Evolutionary conservation across 2,888 invertebrate species (phyloP), one percentile per base, ranked within the genome.

Genomic region (Troides oblongomaculatus): DNA sequence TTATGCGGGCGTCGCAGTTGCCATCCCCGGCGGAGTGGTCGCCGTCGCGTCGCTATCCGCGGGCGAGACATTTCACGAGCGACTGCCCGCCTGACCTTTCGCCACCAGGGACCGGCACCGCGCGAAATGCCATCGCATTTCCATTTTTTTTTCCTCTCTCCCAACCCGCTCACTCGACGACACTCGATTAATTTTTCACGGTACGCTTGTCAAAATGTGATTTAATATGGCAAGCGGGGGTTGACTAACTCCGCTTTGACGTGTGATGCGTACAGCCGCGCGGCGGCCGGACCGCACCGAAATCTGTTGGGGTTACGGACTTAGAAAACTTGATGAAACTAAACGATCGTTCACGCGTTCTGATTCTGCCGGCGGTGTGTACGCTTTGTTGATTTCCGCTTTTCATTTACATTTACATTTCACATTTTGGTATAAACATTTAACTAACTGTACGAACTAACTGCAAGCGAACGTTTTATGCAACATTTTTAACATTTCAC

Each of bases 201-300:
- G 91, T 89, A 89, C 91, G 90, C 90, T 89, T 92, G 92, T 92
- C 91, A 92, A 91, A 90, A 92, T 89, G 88, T 90, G 92, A 92
- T 92, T 92, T 90, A 88, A 90, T 90, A 88, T 84, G 81, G 84
- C 79, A 78, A 82, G 84, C 81, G 80, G 83, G 88, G 88, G 88
- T 83, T 79, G 82, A 78, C 78, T 81, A 78, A 80, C 75, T 77
- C 78, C 77, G 86, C 91, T 92, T 90, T 91, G 90, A 90, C 87
- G 87, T 86, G 81, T 79, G 85, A 85, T 84, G 87, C 85, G 83
- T 86, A 85, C 79, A 79, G 72, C 73, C 74, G 69, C 63, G 75
- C 74, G 80, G 79, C 76, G 76, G 82, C 74, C 78, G 74, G 78
- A 74, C 77, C 78, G 76, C 74, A 71, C 75, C 76, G 73, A 76